Base-by-base conservation (phyloP, 2,797 vertebrate genomes). In the Sebastes umbrosus region DNA sequence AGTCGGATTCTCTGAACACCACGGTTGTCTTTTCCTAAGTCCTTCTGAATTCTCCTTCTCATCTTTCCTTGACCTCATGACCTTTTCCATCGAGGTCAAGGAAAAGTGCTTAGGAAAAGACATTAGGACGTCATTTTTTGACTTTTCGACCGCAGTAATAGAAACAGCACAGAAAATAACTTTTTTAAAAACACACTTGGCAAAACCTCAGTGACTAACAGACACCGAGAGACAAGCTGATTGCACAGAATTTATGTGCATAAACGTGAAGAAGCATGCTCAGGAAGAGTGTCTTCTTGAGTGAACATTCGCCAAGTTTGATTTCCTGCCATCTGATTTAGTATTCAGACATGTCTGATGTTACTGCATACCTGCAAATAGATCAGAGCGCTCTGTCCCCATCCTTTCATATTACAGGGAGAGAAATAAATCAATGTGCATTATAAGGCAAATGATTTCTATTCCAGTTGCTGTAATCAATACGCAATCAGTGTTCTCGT, bases 401-500 rank as follows among this genome's bases (percentile, higher is more conserved):
- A 1, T 29, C 8, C 12, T 63, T 31, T 12, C 50, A 46, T 55
- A 20, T 22, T 14, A 68, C 25, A 66, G 6, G 4, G 31, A 75
- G 20, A 52, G 12, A 65, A 78, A 79, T 80, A 39, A 60, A 80
- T 75, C 73, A 50, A 25, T 76, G 39, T 64, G 57, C 36, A 22
- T 57, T 57, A 69, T 32, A 66, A 65, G 64, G 67, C 59, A 66
- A 69, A 77, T 68, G 2, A 54, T 59, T 70, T 75, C 2, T 68
- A 46, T 75, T 66, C 22, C 69, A 63, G 54, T 52, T 63, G 20
- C 52, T 20, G 57, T 82, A 70, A 90, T 92, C 75, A 24, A 78
- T 84, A 77, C 27, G 58, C 70, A 86, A 36, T 82, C 73, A 50
- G 39, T 57, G 66, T 25, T 77, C 31, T 31, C 14, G 24, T 69